Conservation (phyloP, 2,797 vertebrate genomes). For the Sebastes glaucus region DNA sequence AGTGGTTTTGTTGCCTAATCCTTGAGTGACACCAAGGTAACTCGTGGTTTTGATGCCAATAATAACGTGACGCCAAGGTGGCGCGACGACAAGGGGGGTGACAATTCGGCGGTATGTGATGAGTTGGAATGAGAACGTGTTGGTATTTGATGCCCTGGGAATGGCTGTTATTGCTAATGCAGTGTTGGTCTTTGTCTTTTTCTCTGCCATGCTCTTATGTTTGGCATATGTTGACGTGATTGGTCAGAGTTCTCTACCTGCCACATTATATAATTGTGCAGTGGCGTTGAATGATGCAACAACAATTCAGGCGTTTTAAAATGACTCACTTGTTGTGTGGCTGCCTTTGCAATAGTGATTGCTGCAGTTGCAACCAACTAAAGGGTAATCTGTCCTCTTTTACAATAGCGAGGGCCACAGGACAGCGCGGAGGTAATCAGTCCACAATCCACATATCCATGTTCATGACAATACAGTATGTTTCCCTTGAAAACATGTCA, state of each 20-base stretch:
- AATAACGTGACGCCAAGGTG: too few species aligned
- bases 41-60: too few species aligned
- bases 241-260: slow-evolving; percentile 8
- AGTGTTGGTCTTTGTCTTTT: neutral
- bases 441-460: neutral
- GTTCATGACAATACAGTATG: too few species aligned
- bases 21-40: too few species aligned
- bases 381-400: neutral
- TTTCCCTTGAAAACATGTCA: too few species aligned
- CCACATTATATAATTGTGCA: neutral
- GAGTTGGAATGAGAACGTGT: too few species aligned
- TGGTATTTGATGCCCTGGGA: too few species aligned
- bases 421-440: too few species aligned
- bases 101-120: too few species aligned
- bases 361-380: neutral
- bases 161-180: too few species aligned
- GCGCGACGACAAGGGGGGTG: too few species aligned
- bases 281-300: slow-evolving; percentile 7
- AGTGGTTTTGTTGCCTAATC: too few species aligned
- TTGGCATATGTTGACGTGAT: neutral
- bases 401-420: neutral
- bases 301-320: neutral
- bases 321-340: neutral
- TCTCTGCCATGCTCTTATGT: neutral
- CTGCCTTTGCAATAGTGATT: neutral